These are phyloP conservation scores for Laticauda laticaudata DNA, from an alignment of 2,113 vertebrate species.

Conservation along the genomic window DNA sequence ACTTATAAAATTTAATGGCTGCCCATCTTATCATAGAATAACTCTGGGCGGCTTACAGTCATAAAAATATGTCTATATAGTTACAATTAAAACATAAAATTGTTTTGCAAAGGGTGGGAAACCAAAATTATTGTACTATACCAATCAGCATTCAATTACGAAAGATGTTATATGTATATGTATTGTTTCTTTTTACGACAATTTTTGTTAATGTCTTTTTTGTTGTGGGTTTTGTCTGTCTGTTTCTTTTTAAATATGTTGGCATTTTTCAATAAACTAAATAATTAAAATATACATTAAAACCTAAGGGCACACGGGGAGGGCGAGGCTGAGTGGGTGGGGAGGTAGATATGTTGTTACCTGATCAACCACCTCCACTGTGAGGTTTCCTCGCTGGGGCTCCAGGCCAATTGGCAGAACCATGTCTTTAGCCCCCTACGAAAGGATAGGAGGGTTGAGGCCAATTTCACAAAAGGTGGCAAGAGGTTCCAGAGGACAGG, in stretches of 20 bases:
- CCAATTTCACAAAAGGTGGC: not conserved
- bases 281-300: not conserved
- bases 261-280: too few species aligned
- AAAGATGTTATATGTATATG: too few species aligned
- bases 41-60: too few species aligned
- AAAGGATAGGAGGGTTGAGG: not conserved
- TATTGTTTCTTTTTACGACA: too few species aligned
- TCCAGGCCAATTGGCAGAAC: too few species aligned
- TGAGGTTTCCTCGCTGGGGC: not conserved
- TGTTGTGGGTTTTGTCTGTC: too few species aligned
- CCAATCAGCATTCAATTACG: too few species aligned
- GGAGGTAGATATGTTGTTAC: not conserved
- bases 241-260: too few species aligned
- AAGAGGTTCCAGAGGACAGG: not conserved
- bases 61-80: not conserved
- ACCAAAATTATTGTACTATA: too few species aligned
- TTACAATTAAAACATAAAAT: not conserved
- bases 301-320: not conserved
- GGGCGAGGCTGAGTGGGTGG: rapidly evolving
- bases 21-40: too few species aligned
- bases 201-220: too few species aligned
- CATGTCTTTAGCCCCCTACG: not conserved
- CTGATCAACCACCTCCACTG: not conserved
- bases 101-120: too few species aligned
- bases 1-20: not conserved